Evolutionary conservation across 2,888 invertebrate species (phyloP), one percentile per base, ranked within the genome.

Genomic region (Drosophila neonasuta): DNA sequence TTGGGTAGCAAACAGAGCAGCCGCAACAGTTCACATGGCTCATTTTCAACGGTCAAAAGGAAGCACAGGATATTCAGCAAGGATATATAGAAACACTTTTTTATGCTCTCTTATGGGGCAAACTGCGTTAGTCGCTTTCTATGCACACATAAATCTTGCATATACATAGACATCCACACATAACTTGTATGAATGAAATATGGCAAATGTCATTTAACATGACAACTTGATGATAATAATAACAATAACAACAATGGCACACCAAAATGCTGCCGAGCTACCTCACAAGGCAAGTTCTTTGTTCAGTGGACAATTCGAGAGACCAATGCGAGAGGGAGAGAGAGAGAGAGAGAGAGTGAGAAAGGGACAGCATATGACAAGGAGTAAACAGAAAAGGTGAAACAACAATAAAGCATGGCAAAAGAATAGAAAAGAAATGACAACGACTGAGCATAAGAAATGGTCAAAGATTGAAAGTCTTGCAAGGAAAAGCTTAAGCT

Each of bases 191-290:
- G 81, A 85, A 87, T 79, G 80, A 86, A 86, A 84, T 87, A 86
- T 86, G 88, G 88, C 88, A 88, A 86, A 86, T 87, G 86, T 86
- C 86, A 88, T 86, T 86, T 87, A 83, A 81, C 78, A 87, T 88
- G 86, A 87, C 88, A 86, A 88, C 81, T 86, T 88, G 86, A 88
- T 81, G 82, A 86, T 81, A 83, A 87, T 80, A 76, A 76, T 73
- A 80, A 77, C 84, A 76, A 78, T 74, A 84, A 74, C 74, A 78
- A 78, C 79, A 80, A 75, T 59, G 55, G 64, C 50, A 39, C 36
- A 45, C 60, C 45, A 20, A 70, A 50, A 60, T 62, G 46, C 46
- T 65, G n/a, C 52, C 15, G 13, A 66, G 36, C 44, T 59, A 24
- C 55, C 13, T 54, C 58, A 57, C 48, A 62, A 62, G 69, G 10